Conservation (phyloP, 2,797 vertebrate genomes). For the Glossophaga mutica region DNA sequence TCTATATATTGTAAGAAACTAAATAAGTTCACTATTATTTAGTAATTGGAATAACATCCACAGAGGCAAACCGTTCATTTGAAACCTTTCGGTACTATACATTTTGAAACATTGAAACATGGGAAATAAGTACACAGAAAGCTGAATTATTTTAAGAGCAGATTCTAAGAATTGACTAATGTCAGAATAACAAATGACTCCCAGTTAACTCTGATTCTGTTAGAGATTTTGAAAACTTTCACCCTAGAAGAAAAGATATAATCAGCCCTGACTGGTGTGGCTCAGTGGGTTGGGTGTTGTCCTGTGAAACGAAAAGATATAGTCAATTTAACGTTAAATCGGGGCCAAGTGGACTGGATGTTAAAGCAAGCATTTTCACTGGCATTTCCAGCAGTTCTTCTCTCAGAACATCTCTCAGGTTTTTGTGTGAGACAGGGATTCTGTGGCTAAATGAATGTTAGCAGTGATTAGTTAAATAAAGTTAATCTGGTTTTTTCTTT, state of each 20-base stretch:
- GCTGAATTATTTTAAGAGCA: not conserved
- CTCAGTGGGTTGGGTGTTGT: too few species aligned
- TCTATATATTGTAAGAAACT: not conserved
- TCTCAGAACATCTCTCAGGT: not conserved
- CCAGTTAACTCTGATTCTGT: not conserved
- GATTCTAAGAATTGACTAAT: not conserved
- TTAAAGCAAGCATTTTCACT: not conserved
- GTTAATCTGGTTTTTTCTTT: not conserved
- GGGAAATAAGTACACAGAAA: not conserved
- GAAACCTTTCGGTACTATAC: not conserved
- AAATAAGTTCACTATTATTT: not conserved
- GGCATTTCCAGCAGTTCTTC: not conserved
- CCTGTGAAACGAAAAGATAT: not conserved
- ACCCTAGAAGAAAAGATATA: not conserved
- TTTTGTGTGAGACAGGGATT: not conserved
- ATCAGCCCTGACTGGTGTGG: not conserved
- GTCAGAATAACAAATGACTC: not conserved
- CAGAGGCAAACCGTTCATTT: not conserved
- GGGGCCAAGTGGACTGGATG: not conserved
- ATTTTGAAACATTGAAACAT: not conserved
- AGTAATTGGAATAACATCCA: not conserved
- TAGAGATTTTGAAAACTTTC: constrained; percentile 16
- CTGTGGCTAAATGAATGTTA: not conserved
- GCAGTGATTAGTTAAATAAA: not conserved
- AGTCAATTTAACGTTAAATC: not conserved